Conservation (phyloP, 2,888 invertebrate species). For the Loripinus fragilis region DNA sequence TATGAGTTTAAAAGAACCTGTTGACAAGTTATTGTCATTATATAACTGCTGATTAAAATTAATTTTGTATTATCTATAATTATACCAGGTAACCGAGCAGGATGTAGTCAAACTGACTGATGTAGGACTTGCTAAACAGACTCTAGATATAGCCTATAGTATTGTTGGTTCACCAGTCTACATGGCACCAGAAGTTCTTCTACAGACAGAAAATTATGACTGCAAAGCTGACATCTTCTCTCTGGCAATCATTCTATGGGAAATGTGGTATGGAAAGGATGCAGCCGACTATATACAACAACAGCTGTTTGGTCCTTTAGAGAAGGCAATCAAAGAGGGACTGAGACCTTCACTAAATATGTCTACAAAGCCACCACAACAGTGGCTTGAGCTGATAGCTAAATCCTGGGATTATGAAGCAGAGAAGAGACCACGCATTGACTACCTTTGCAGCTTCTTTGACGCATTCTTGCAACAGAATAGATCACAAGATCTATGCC, state of each 20-base stretch:
- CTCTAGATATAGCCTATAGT: conserved; percentile 68
- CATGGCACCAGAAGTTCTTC: conserved; percentile 79
- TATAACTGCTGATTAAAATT: too few species aligned
- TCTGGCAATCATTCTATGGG: conserved; percentile 73
- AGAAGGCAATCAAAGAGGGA: conserved; percentile 65
- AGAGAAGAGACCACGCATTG: conserved; percentile 52
- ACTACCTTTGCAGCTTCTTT: conserved; percentile 43
- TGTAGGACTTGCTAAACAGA: conserved; percentile 76
- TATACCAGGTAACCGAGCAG: conserved; percentile 54
- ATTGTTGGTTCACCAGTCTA: conserved; percentile 75
- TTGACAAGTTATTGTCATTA: too few species aligned
- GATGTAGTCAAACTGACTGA: conserved; percentile 75
- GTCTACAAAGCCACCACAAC: conserved; percentile 60
- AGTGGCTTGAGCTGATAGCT: conserved; percentile 63
- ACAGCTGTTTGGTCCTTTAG: conserved; percentile 60
- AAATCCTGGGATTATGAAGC: conserved; percentile 68
- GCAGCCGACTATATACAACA: conserved; percentile 70
- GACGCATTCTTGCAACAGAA: conserved; percentile 29
- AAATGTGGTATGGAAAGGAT: conserved; percentile 77
- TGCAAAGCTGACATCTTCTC: conserved; percentile 65
- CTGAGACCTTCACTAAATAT: conserved; percentile 70
- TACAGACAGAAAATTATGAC: conserved; percentile 60
- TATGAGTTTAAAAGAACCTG: too few species aligned
- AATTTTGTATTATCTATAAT: too few species aligned
- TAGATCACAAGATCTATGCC: too few species aligned